phyloP scores from a whole-genome alignment of 2,113 vertebrate genomes.

The Naja naja region DNA sequence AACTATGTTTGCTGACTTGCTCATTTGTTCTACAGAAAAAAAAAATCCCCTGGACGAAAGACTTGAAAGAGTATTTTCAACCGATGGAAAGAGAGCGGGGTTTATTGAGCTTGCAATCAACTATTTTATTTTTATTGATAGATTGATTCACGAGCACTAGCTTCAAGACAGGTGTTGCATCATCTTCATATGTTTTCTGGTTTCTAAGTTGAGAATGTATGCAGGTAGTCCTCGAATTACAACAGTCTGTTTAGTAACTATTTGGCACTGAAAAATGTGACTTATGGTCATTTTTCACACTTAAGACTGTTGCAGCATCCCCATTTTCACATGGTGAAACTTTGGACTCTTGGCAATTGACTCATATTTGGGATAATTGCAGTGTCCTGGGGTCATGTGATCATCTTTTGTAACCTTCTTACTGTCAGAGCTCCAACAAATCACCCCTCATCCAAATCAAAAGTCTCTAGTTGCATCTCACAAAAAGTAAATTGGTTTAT shows the following conservation, averaged over 20 bases:
- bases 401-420: neutral
- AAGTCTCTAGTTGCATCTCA: too few species aligned
- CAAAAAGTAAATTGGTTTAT: too few species aligned
- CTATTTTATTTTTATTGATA: neutral
- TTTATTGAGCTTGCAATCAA: neutral
- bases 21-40: neutral
- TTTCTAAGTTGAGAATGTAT: neutral
- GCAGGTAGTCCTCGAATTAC: neutral
- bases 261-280: neutral
- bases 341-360: neutral
- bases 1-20: neutral
- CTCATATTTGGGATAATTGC: neutral
- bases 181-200: neutral
- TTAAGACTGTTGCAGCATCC: neutral
- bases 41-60: neutral
- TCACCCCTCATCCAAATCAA: too few species aligned
- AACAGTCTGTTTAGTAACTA: neutral
- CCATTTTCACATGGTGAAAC: neutral
- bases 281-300: neutral
- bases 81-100: neutral
- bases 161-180: neutral
- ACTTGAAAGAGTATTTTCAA: neutral
- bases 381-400: neutral
- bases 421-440: too few species aligned
- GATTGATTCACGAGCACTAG: neutral